Percentiles rank a stretch among this genome's conserved stretches.
Conservation (phyloP, 2,888 invertebrate species). For the Scaptomyza polygonia region DNA sequence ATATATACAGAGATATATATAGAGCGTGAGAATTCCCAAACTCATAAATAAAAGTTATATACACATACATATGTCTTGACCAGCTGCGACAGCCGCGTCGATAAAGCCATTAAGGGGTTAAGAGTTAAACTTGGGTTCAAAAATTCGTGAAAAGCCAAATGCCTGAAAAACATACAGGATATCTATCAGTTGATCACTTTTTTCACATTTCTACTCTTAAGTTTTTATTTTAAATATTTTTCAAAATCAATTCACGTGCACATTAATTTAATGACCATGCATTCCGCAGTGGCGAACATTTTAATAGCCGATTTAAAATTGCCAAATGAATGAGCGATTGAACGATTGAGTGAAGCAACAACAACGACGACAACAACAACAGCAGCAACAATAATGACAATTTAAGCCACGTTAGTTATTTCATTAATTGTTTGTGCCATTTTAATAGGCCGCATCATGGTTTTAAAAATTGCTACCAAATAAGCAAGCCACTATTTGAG, state of each 20-base stretch:
- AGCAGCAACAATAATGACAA: conserved; percentile 36
- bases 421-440: conserved; percentile 67
- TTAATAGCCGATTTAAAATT: conserved; percentile 50
- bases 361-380: conserved; percentile 3
- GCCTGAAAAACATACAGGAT: no score
- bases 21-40: conserved; percentile 1
- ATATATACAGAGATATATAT: neutral
- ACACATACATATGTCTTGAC: neutral
- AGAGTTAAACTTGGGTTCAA: neutral
- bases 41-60: neutral
- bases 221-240: neutral
- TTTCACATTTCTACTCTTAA: no score
- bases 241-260: no score
- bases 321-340: conserved; percentile 59
- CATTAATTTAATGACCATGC: conserved; percentile 47
- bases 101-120: conserved; percentile 9
- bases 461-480: conserved; percentile 23
- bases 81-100: neutral
- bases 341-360: conserved; percentile 35
- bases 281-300: conserved; percentile 30
- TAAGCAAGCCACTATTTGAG: neutral
- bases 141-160: no score
- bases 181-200: no score
- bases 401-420: conserved; percentile 57
- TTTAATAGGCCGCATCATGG: conserved; percentile 59